A percentile compares a stretch with the other conserved stretches of the same genome.
These are phyloP conservation scores for Jordanella pulchra DNA, from an alignment of 2,797 vertebrate species.

Conservation along the genomic window DNA sequence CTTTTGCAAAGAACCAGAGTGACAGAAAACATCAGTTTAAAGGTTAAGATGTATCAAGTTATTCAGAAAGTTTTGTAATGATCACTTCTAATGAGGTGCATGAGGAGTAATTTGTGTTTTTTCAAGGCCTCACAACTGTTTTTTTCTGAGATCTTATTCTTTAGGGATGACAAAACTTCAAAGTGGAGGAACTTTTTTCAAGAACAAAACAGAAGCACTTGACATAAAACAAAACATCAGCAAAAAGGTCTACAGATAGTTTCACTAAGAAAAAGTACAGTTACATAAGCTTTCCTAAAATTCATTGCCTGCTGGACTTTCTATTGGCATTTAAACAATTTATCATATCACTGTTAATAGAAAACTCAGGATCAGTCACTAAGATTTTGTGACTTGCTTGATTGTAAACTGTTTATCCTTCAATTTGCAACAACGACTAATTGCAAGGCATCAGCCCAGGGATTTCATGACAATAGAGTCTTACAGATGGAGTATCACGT, in stretches of 20 bases:
- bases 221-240: slow-evolving; percentile 31
- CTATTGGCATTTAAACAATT: slow-evolving; percentile 57
- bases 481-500: slow-evolving; percentile 51
- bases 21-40: not conserved
- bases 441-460: slow-evolving; percentile 54
- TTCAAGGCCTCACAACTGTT: not conserved
- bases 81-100: not conserved
- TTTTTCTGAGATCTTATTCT: slow-evolving; percentile 17
- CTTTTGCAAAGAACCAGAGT: not conserved
- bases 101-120: not conserved
- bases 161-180: slow-evolving; percentile 11
- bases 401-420: slow-evolving; percentile 60
- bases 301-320: slow-evolving; percentile 54
- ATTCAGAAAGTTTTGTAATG: not conserved
- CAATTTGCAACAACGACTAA: slow-evolving; percentile 60
- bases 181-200: slow-evolving; percentile 50
- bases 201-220: slow-evolving; percentile 49
- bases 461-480: slow-evolving; percentile 56
- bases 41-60: not conserved
- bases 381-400: slow-evolving; percentile 57
- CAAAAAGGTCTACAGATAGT: slow-evolving; percentile 31
- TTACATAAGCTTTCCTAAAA: slow-evolving; percentile 66
- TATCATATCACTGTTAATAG: slow-evolving; percentile 76
- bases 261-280: slow-evolving; percentile 59
- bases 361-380: slow-evolving; percentile 73